phyloP scores from a whole-genome alignment of 2,888 invertebrate genomes.

The Itoplectis maculator region DNA sequence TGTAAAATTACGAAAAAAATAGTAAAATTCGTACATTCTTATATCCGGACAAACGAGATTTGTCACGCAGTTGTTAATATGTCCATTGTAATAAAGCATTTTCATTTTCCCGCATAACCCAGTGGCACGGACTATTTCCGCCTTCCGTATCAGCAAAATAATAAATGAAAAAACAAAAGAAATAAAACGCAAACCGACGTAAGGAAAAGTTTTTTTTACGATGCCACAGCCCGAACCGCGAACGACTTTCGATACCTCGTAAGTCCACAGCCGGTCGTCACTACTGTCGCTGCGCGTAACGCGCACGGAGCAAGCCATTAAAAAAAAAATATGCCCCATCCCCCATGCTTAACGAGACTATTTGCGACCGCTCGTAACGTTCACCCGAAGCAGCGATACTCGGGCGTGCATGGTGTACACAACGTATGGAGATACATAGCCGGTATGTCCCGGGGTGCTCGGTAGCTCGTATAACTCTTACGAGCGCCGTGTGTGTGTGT shows the following conservation, averaged over 20 bases:
- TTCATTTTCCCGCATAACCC: not conserved
- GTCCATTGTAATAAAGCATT: too few species aligned
- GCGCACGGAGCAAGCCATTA: not conserved
- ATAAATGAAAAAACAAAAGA: not conserved
- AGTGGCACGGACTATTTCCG: too few species aligned
- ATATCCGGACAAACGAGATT: too few species aligned
- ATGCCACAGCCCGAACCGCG: slow-evolving; percentile 7
- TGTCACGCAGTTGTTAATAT: too few species aligned
- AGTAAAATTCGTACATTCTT: too few species aligned
- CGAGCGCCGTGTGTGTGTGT: not conserved
- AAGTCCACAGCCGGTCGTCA: slow-evolving; percentile 48
- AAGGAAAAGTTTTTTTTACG: slow-evolving; percentile 36
- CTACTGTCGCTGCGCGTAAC: slow-evolving; percentile 11
- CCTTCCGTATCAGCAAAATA: too few species aligned
- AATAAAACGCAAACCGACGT: slow-evolving; percentile 17
- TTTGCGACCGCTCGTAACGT: slow-evolving; percentile 38
- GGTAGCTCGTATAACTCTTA: slow-evolving; percentile 9
- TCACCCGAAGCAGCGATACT: slow-evolving; percentile 6
- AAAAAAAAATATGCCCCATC: not conserved
- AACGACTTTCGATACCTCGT: slow-evolving; percentile 51
- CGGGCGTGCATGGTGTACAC: not conserved
- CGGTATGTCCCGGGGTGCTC: not conserved
- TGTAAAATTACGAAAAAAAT: too few species aligned
- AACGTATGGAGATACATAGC: slow-evolving; percentile 15
- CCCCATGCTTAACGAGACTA: slow-evolving; percentile 47